Evolutionary conservation across 2,888 invertebrate species (phyloP).

Genomic region (Cryptophagus acutangulus): DNA sequence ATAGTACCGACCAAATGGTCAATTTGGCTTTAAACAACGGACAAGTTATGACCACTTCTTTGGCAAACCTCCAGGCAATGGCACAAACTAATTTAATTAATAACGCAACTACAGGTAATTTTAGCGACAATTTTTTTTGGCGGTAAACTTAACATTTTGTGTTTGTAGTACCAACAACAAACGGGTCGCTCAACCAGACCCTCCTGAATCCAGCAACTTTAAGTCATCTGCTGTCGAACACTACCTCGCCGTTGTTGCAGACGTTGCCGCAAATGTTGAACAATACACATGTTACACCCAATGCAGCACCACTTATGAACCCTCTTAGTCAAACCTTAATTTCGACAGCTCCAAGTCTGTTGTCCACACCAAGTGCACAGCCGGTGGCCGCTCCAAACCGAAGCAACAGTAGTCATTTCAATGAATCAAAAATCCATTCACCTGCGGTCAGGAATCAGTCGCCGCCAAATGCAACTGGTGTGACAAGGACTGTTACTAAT

Average conservation of each 20-base stretch:
- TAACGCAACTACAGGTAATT: conserved; percentile 43
- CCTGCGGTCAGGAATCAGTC: conserved; percentile 38
- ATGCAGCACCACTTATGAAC: conserved; percentile 35
- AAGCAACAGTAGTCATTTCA: conserved; percentile 34
- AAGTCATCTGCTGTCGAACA: conserved; percentile 69
- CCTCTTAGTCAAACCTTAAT: conserved; percentile 40
- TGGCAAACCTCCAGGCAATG: conserved; percentile 74
- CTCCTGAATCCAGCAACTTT: conserved; percentile 63
- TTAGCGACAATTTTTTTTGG: background rate
- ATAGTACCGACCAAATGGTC: conserved; percentile 65
- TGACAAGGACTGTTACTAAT: conserved; percentile 48
- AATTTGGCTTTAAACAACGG: conserved; percentile 80
- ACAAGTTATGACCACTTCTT: conserved; percentile 77
- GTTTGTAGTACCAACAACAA: conserved; percentile 52
- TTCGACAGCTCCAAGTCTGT: conserved; percentile 30
- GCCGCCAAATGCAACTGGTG: conserved; percentile 42
- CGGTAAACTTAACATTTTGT: background rate
- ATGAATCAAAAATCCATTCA: conserved; percentile 38
- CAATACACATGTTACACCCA: conserved; percentile 32
- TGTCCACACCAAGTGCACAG: conserved; percentile 23
- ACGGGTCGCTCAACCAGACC: conserved; percentile 60
- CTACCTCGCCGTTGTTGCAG: conserved; percentile 61
- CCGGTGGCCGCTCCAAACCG: conserved; percentile 16
- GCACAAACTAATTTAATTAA: conserved; percentile 62
- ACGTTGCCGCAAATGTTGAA: conserved; percentile 63